Evolutionary conservation across 2,888 invertebrate species (phyloP), one percentile per base, ranked within the genome.

Genomic region (Cylindroiulus punctatus): DNA sequence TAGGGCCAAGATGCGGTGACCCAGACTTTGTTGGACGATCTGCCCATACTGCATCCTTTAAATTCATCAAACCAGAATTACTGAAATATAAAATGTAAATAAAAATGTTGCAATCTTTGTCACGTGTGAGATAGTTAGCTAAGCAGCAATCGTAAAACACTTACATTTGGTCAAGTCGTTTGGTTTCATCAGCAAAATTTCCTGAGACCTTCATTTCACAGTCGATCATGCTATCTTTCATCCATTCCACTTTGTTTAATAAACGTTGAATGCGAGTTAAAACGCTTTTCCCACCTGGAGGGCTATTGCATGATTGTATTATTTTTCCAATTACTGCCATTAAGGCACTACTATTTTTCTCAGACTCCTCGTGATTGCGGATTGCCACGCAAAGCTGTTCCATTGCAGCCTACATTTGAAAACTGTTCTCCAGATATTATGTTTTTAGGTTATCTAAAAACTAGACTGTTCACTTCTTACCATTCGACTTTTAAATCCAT

Each of bases 401-500:
- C 57, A 57, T 57, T 7, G 57, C 57, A 57, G 57, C 19, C 57
- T 57, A n/a, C 19, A n/a, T 3, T 57, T n/a, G n/a, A 4, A n/a
- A 57, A 57, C n/a, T 17, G n/a, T 17, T n/a, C n/a, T n/a, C n/a
- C n/a, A n/a, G n/a, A n/a, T n/a, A n/a, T n/a, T n/a, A n/a, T n/a
- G n/a, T 57, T 57, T 57, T 19, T n/a, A n/a, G 1, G n/a, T n/a
- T 57, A 19, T 3, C 19, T 47, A 57, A 57, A 57, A n/a, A 19
- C n/a, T n/a, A 42, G 42, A 7, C 5, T n/a, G n/a, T n/a, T n/a
- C n/a, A n/a, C n/a, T 57, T 57, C 57, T 57, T n/a, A 57, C 57
- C 57, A 57, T 57, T 57, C 57, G 19, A n/a, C 57, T n/a, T 57
- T 57, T n/a, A 19, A n/a, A n/a, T n/a, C n/a, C 57, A n/a, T 57